Evolutionary conservation across 1,140 invertebrate species (phyloP).

Genomic region (Apis cerana): DNA sequence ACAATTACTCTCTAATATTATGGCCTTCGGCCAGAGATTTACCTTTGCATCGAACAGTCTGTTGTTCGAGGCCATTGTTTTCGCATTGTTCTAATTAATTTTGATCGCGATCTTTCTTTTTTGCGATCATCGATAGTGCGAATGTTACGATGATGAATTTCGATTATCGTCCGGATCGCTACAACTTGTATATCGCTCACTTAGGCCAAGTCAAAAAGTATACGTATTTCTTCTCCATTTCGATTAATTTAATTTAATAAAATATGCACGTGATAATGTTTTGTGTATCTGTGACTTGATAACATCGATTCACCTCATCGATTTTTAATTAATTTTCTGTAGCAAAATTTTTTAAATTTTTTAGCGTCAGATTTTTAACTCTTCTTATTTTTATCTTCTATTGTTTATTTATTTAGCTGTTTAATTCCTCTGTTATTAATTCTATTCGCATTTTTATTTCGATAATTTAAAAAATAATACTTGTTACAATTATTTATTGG

Average conservation of each 20-base stretch:
- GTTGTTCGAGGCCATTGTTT: conserved; percentile 36
- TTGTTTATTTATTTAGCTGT: too few species aligned
- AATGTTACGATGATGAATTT: conserved; percentile 47
- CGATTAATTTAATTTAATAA: background rate
- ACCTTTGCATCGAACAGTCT: conserved; percentile 24
- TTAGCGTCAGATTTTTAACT: too few species aligned
- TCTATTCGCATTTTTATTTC: too few species aligned
- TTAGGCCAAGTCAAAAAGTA: conserved; percentile 59
- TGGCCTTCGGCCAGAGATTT: conserved; percentile 74
- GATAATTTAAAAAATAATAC: too few species aligned
- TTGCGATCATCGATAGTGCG: background rate
- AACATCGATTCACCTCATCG: background rate
- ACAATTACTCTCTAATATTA: conserved; percentile 68
- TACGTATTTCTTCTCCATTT: background rate
- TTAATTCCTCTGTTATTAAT: too few species aligned
- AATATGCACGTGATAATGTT: too few species aligned
- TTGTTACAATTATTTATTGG: too few species aligned
- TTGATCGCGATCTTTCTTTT: background rate
- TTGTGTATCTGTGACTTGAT: background rate
- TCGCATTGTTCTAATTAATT: conserved; percentile 36
- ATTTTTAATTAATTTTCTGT: background rate
- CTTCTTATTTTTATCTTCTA: too few species aligned
- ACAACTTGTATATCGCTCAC: conserved; percentile 60
- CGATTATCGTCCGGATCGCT: conserved; percentile 66
- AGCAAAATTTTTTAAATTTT: background rate